These are phyloP conservation scores for Alces alces DNA, from an alignment of 2,113 vertebrate species.

Conservation along the genomic window DNA sequence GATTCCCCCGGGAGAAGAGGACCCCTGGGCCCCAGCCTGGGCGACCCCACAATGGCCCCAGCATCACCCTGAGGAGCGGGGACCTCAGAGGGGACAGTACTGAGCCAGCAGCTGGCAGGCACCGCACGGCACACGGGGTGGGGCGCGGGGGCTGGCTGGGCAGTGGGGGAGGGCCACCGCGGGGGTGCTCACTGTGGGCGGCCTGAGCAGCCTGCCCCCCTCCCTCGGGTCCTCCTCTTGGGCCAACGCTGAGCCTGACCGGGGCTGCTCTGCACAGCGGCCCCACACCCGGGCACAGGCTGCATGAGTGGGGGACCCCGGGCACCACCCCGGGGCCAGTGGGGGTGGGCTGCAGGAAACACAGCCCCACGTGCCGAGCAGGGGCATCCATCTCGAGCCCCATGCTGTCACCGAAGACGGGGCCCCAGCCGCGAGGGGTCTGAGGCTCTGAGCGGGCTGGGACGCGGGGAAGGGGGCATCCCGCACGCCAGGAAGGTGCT, in stretches of 20 bases:
- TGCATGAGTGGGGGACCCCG: background rate
- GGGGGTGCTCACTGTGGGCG: rapidly evolving
- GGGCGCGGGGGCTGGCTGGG: too few relatives aligned
- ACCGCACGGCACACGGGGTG: rapidly evolving
- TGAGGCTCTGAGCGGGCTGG: background rate
- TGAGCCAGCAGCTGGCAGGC: background rate
- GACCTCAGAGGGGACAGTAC: background rate
- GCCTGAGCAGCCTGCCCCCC: background rate
- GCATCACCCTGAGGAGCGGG: background rate
- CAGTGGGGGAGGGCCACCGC: rapidly evolving
- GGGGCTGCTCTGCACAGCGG: too few relatives aligned
- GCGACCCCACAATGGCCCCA: background rate
- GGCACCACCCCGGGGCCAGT: background rate
- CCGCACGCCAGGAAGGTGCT: background rate
- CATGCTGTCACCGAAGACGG: too few relatives aligned
- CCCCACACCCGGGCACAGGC: background rate
- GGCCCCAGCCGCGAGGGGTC: too few relatives aligned
- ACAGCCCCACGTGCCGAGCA: background rate
- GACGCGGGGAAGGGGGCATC: background rate
- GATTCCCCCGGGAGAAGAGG: background rate
- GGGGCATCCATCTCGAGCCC: background rate
- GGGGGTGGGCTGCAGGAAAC: background rate
- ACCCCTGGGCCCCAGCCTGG: background rate
- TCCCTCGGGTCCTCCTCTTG: background rate
- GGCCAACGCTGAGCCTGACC: background rate